Base-by-base conservation (phyloP, 2,797 vertebrate species). In the Sebastes diploproa region DNA sequence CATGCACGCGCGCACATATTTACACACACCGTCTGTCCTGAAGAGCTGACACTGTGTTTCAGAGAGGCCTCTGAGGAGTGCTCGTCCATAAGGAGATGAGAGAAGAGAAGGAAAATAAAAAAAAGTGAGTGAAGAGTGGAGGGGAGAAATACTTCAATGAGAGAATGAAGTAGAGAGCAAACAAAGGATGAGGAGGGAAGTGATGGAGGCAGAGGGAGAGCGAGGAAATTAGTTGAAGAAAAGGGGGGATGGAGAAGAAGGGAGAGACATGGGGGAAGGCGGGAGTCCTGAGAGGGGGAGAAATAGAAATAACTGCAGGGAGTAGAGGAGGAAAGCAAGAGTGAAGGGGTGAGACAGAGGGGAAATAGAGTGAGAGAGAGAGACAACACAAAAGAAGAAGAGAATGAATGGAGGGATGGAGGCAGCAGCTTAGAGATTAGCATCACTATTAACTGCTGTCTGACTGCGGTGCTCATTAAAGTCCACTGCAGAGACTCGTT, bases 391-490 rank as follows among this genome's bases (percentile, higher is more conserved):
- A 38, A 72, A 38, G 30, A 56, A 34, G 71, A 58, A 50, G 65
- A 65, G 74, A 46, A 7, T 71, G 75, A 55, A 74, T 25, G 72
- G 71, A 75, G 69, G 79, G 73, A 83, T 77, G 74, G 70, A 84
- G 63, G 74, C 77, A 84, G 89, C 68, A 70, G 82, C 50, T 85
- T n/a, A 78, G 75, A 89, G 86, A 89, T 92, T 81, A 90, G 75
- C 81, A 64, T 64, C 60, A 88, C 81, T 79, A 80, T 84, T 77
- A 86, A 87, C 83, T 86, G 80, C 83, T 80, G 83, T 85, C 70
- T 87, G 83, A 85, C 80, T 85, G 85, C 77, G 12, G 76, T 6
- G 79, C 81, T 88, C 88, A 86, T 91, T 86, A 88, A 86, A 80
- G 84, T 86, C 86, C 83, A 83, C 83, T 81, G 82, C 75, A 89